Evolutionary conservation across 1,140 invertebrate species (phyloP), one percentile per base, ranked within the genome.

Genomic region (Lysiphlebus fabarum): DNA sequence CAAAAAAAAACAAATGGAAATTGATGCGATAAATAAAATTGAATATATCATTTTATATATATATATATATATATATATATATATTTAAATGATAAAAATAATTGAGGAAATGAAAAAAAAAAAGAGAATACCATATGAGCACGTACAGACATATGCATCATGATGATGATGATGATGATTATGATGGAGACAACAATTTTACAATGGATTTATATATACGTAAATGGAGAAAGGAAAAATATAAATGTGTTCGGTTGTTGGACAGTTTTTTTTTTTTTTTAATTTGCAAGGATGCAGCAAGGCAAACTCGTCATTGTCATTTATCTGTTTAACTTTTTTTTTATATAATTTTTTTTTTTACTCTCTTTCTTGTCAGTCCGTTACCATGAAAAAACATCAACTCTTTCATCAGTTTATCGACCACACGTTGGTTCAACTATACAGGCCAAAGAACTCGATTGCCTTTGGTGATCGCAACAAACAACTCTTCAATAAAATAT

Each of bases 261-360:
- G 70, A 68, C 68, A 68, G 67, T 64, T 61, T 67, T 26, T 26
- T 26, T 26, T n/a, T n/a, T n/a, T n/a, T n/a, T n/a, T n/a, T n/a
- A n/a, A 26, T 26, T 62, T 62, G 65, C 70, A 70, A 71, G 67
- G 67, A 65, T 71, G 69, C 65, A 65, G 65, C 69, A 70, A 69
- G 69, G 69, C 66, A 63, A 69, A 66, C 68, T 65, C 45, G 63
- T 61, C 48, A 51, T 65, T 65, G 65, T 62, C 63, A 65, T 60
- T 60, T 53, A 47, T 44, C 36, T 34, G n/a, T 38, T 48, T 45
- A 12, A 50, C 8, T 38, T 26, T 26, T 26, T 26, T 26, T 26
- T 26, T 26, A 26, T 26, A 26, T 26, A 26, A 26, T 26, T 26
- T 26, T 56, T 26, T 47, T 33, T 53, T 34, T 40, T 48, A n/a